Base-by-base conservation (phyloP, 2,797 vertebrate genomes). In the Pantherophis vulpinus region DNA sequence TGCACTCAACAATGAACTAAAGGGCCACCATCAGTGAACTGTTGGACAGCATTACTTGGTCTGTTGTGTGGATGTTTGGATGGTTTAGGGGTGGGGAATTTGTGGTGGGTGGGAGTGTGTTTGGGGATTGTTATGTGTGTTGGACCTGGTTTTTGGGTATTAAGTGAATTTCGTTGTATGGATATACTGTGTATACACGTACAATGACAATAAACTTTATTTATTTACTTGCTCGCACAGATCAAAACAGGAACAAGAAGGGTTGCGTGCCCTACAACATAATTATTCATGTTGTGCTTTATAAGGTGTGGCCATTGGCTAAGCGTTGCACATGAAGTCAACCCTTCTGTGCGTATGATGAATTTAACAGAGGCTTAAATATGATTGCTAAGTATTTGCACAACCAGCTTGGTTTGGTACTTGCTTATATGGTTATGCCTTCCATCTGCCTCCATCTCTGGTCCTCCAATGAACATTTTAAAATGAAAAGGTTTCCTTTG, bases 401-500 rank as follows among this genome's bases (percentile, higher is more conserved):
- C 18, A 79, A 79, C 37, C 23, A 42, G 16, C 32, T 11, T 23
- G 74, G 37, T 79, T 79, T 79, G 70, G 7, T 9, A 37, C 70
- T 37, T 74, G 37, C 18, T 79, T 32, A 13, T 32, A 32, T 16
- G 13, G 63, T 70, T 70, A 16, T 7, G n/a, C 32, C 63, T 70
- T 70, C 32, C 66, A 13, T 13, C 16, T 79, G 23, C n/a, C 12
- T 88, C 6, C 74, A 91, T 18, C 23, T 89, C 32, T 6, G 0
- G 7, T 51, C 58, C 29, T 58, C 37, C 47, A 66, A 18, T 47
- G 14, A 37, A 51, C 32, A 0, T 95, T 96, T 8, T 96, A 16
- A 55, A 94, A 55, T 90, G 79, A 59, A 58, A 83, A 83, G 10
- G 29, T 55, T 94, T 96, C 88, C 79, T 88, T 14, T 97, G 16